These are phyloP conservation scores for Rynchops niger DNA, from an alignment of 2,113 vertebrate genomes.

Conservation along the genomic window DNA sequence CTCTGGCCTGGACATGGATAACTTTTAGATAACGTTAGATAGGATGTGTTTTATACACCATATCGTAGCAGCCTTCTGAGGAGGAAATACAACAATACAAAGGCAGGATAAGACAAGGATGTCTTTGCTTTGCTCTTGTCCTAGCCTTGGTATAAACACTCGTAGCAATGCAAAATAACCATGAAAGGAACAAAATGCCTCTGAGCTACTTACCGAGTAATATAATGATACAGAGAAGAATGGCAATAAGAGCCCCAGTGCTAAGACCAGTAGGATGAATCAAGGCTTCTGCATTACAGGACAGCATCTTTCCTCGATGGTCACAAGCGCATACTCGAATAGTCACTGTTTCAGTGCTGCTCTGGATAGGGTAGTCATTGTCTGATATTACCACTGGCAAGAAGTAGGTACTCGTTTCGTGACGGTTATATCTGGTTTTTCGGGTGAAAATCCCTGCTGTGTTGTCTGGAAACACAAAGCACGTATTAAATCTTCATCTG, in stretches of 20 bases:
- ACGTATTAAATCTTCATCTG: background rate
- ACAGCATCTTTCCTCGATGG: constrained; percentile 91
- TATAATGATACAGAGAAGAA: constrained; percentile 93
- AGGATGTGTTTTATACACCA: background rate
- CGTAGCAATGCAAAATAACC: background rate
- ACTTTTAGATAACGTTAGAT: background rate
- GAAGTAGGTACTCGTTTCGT: constrained; percentile 87
- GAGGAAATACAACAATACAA: background rate
- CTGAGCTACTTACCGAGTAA: constrained; percentile 86
- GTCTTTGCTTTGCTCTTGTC: background rate
- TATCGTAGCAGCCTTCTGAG: background rate
- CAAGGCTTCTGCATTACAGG: constrained; percentile 90
- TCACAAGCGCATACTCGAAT: constrained; percentile 93
- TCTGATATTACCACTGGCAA: constrained; percentile 93
- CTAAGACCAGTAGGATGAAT: constrained; percentile 90
- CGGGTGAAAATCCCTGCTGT: constrained; percentile 90
- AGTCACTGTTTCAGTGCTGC: constrained; percentile 93
- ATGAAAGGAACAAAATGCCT: constrained; percentile 12
- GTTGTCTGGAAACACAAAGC: constrained; percentile 84
- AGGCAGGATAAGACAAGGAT: background rate
- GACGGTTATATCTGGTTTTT: constrained; percentile 86
- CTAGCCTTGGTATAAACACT: background rate
- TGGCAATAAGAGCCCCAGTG: constrained; percentile 93
- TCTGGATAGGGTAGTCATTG: constrained; percentile 87
- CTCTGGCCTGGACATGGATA: background rate